Evolutionary conservation across 2,888 invertebrate species (phyloP).

Genomic region (Epinotia ramella): DNA sequence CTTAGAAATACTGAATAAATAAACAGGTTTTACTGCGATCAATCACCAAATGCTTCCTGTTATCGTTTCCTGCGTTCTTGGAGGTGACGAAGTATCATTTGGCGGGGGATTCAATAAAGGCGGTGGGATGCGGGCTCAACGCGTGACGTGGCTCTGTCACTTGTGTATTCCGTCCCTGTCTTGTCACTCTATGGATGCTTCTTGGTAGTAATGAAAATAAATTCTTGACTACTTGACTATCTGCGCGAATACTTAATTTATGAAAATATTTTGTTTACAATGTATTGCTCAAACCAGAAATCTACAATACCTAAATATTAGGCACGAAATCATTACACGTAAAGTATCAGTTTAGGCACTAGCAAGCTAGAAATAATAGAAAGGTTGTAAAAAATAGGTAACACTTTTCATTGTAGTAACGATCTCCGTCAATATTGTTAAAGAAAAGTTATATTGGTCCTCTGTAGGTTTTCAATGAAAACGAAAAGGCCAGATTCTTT

Average conservation of each 20-base stretch:
- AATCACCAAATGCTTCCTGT: slow-evolving; percentile 66
- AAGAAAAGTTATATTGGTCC: slow-evolving; percentile 20
- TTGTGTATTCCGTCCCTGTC: slow-evolving; percentile 68
- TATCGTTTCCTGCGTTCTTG: slow-evolving; percentile 68
- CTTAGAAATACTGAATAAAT: slow-evolving; percentile 32
- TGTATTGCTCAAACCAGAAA: no score
- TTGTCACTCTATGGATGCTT: slow-evolving; percentile 53
- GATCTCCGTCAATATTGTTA: slow-evolving; percentile 6
- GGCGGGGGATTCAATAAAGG: slow-evolving; percentile 77
- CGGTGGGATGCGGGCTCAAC: slow-evolving; percentile 65
- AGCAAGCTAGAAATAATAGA: no score
- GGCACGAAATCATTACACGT: not conserved
- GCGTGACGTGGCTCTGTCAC: slow-evolving; percentile 58
- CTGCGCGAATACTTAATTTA: no score
- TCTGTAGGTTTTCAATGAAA: slow-evolving; percentile 29
- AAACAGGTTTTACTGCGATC: slow-evolving; percentile 45
- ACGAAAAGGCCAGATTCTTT: slow-evolving; percentile 31
- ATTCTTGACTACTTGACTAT: not conserved
- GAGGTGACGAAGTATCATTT: slow-evolving; percentile 75
- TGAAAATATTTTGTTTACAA: no score
- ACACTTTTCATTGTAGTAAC: not conserved
- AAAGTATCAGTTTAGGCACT: not conserved
- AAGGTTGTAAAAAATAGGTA: not conserved
- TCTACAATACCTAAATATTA: not conserved
- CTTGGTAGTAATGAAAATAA: slow-evolving; percentile 10